These are phyloP conservation scores for Elanoides forficatus DNA, from an alignment of 2,113 vertebrate species.

Conservation along the genomic window DNA sequence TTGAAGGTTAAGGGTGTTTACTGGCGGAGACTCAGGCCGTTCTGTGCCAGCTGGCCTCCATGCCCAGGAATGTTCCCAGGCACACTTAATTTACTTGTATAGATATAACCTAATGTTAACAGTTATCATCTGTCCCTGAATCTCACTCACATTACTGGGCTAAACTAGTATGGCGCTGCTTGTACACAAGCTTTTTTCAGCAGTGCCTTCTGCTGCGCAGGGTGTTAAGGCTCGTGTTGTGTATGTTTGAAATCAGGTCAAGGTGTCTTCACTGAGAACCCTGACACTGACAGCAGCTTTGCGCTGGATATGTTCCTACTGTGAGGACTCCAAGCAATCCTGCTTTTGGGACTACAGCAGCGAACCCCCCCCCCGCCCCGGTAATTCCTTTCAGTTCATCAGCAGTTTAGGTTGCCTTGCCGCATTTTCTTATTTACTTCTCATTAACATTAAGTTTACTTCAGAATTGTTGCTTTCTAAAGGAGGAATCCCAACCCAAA, in stretches of 20 bases:
- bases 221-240: accelerated
- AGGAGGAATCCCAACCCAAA: not conserved
- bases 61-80: slow-evolving; percentile 56
- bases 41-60: slow-evolving; percentile 19
- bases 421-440: not conserved
- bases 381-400: not conserved
- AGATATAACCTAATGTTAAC: not conserved
- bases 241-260: accelerated
- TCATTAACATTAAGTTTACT: not conserved
- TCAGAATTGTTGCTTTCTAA: not conserved
- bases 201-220: not conserved
- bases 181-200: not conserved
- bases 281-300: not conserved
- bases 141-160: not conserved
- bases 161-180: not conserved
- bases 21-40: not conserved
- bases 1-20: slow-evolving; percentile 24
- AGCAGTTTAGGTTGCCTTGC: not conserved
- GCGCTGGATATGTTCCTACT: not conserved
- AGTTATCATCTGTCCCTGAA: not conserved
- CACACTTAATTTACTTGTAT: slow-evolving; percentile 20
- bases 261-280: not conserved
- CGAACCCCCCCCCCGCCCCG: not conserved
- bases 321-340: not conserved
- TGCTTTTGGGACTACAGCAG: not conserved